Conservation (phyloP, 2,113 vertebrate species). For the Urocolius indicus region DNA sequence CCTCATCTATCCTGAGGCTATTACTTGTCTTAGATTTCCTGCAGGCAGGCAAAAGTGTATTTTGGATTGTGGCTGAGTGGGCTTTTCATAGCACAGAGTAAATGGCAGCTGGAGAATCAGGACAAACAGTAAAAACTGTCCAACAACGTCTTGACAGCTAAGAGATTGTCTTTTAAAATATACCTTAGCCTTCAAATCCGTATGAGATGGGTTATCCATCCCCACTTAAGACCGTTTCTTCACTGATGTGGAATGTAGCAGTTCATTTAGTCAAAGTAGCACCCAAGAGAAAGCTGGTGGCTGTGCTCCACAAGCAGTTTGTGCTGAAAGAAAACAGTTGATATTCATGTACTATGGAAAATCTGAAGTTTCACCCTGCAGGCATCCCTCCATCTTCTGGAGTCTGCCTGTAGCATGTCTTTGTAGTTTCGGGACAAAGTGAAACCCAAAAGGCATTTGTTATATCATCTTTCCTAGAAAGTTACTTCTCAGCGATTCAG, state of each 20-base stretch:
- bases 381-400: background rate
- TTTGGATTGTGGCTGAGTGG: conserved; percentile 32
- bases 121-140: background rate
- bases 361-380: background rate
- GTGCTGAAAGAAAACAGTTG: background rate
- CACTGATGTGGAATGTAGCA: background rate
- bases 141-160: background rate
- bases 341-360: background rate
- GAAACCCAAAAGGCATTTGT: background rate
- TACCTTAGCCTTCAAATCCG: background rate
- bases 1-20: conserved; percentile 50
- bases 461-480: background rate
- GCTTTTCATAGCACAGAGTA: conserved; percentile 36
- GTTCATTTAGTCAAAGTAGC: background rate
- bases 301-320: background rate
- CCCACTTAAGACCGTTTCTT: background rate
- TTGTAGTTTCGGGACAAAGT: background rate
- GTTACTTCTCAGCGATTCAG: background rate
- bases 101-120: background rate
- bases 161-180: background rate
- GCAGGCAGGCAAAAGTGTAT: conserved; percentile 35
- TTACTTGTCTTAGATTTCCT: conserved; percentile 72
- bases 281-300: background rate
- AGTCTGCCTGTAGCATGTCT: background rate
- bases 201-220: background rate